These are phyloP conservation scores for Channa maculata DNA, from an alignment of 2,113 vertebrate species.

Conservation along the genomic window DNA sequence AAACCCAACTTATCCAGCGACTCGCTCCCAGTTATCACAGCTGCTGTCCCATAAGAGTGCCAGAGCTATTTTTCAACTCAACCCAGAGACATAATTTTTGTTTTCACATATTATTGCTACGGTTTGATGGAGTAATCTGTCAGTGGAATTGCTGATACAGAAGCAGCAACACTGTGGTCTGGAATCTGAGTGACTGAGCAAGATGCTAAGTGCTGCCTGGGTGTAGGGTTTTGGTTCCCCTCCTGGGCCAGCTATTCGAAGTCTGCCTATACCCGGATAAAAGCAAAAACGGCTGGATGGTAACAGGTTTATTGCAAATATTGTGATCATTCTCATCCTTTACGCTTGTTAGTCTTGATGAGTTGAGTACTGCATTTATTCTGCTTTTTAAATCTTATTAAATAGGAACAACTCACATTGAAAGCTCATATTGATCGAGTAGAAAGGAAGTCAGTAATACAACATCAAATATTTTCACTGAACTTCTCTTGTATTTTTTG, in stretches of 20 bases:
- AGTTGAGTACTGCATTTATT: constrained; percentile 11
- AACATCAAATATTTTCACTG: neutral
- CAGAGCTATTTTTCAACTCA: constrained; percentile 47
- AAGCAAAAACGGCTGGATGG: neutral
- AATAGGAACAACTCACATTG: neutral
- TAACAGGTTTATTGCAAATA: neutral
- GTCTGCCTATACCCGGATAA: neutral
- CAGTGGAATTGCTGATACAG: constrained; percentile 28
- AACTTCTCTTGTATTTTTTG: too few species aligned
- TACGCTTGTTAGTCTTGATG: neutral
- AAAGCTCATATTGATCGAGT: neutral
- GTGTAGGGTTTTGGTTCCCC: constrained; percentile 17
- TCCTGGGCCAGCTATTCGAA: neutral
- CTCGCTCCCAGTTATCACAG: constrained; percentile 49
- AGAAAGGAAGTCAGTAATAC: constrained; percentile 3
- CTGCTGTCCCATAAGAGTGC: constrained; percentile 45
- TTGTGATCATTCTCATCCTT: neutral
- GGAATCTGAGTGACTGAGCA: constrained; percentile 20
- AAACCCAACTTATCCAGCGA: constrained; percentile 34
- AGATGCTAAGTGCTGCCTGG: neutral
- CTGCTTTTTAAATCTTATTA: neutral
- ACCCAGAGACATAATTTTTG: constrained; percentile 50
- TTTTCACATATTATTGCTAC: constrained; percentile 47
- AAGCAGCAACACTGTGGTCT: constrained; percentile 14
- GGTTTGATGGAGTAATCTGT: constrained; percentile 50